These are phyloP conservation scores for Cistogaster globosa DNA, from an alignment of 2,888 invertebrate genomes.

Conservation along the genomic window DNA sequence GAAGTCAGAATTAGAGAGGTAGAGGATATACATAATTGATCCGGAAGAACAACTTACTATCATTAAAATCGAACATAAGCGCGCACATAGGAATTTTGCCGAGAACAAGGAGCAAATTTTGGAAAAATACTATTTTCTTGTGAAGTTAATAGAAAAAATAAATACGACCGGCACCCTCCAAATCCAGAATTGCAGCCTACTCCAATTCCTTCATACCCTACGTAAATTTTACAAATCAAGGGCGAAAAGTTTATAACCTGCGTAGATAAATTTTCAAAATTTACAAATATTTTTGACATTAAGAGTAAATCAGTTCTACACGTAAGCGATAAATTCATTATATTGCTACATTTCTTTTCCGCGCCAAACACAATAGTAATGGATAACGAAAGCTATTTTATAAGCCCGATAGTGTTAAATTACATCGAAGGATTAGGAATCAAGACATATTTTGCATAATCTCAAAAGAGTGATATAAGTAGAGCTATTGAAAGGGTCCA, in stretches of 20 bases:
- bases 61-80: constrained; percentile 12
- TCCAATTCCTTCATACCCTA: not conserved
- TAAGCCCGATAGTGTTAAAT: not conserved
- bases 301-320: not conserved
- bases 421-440: not conserved
- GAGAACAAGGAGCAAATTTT: constrained; percentile 11
- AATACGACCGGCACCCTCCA: not conserved
- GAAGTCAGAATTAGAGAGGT: not conserved
- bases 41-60: not conserved
- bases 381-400: not conserved
- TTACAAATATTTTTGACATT: not conserved
- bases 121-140: constrained; percentile 20
- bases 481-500: too few species aligned
- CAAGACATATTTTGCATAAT: not conserved
- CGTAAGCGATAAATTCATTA: not conserved
- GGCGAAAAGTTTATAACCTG: constrained; percentile 7
- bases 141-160: not conserved
- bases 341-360: not conserved
- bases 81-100: not conserved
- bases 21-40: not conserved
- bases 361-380: too few species aligned
- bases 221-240: not conserved
- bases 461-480: not conserved
- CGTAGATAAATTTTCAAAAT: not conserved
- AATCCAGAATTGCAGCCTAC: not conserved